Base-by-base conservation (phyloP, 2,113 vertebrate genomes). In the Sisor rabdophorus region DNA sequence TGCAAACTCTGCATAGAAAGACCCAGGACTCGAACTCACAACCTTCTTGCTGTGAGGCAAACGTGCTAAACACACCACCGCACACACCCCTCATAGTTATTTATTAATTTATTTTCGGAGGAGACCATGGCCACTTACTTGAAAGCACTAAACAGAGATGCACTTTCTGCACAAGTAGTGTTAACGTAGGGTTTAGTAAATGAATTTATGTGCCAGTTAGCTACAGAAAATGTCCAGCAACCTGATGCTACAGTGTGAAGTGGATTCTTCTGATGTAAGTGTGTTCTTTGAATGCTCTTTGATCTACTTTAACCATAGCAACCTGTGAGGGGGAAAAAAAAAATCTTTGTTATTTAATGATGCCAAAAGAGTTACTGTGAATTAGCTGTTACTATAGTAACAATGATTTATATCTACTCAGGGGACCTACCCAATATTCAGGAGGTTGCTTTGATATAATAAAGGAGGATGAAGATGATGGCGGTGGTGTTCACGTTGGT, bases 321-420 rank as follows among this genome's bases (percentile, higher is more conserved):
- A 63, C 30, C 19, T 63, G 60, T 9, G 17, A 36, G 32, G 32
- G n/a, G n/a, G 2, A 6, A 36, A 36, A 63, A 40, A 52, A 52
- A 52, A 52, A 36, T 63, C 9, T 36, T 63, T 63, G 16, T 20
- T 36, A 20, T 36, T 63, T 16, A 60, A 3, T 40, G 17, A 63
- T 63, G 60, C 32, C 30, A n/a, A 60, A 16, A 2, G 30, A 63
- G 30, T 60, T 28, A 7, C 28, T 60, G 58, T 13, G 30, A 63
- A n/a, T 63, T 63, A 63, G 30, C 11, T 20, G 60, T 63, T 63
- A n/a, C 60, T 63, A 63, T 63, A 63, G 60, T n/a, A 63, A 63
- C 60, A 63, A 63, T 63, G 1, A 60, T 13, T 17, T 61, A 36
- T 61, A 20, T 20, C 11, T 10, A 32, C 20, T 20, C 20, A 36